Conservation (phyloP, 1,140 invertebrate genomes). For the Drosophila elegans region DNA sequence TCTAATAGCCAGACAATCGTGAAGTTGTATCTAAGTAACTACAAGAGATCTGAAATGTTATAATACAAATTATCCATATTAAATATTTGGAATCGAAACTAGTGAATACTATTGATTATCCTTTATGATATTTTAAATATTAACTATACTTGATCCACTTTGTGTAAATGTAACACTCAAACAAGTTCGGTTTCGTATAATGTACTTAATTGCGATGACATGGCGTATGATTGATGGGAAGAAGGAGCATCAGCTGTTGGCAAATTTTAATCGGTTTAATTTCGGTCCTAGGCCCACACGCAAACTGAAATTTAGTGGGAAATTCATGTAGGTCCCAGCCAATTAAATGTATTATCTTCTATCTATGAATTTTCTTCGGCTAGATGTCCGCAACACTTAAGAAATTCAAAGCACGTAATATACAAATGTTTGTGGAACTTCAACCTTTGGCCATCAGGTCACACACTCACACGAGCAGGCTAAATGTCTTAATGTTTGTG, state of each 20-base stretch:
- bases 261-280: slow-evolving; percentile 38
- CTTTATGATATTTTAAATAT: no score
- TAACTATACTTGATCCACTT: neutral
- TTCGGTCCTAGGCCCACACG: slow-evolving; percentile 3
- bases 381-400: slow-evolving; percentile 20
- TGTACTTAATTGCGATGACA: slow-evolving; percentile 36
- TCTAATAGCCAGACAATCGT: no score
- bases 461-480: slow-evolving; percentile 4
- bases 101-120: no score
- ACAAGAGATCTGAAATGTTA: no score
- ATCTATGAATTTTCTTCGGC: slow-evolving; percentile 31
- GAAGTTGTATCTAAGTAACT: no score
- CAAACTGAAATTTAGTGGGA: neutral
- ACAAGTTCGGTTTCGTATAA: slow-evolving; percentile 7
- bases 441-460: slow-evolving; percentile 35
- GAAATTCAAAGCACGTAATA: slow-evolving; percentile 73
- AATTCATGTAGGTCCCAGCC: slow-evolving; percentile 16
- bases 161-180: slow-evolving; percentile 16
- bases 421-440: slow-evolving; percentile 64
- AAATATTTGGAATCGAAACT: no score
- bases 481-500: slow-evolving; percentile 56
- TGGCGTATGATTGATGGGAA: slow-evolving; percentile 59
- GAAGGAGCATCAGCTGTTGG: slow-evolving; percentile 14
- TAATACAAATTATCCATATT: no score
- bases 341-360: slow-evolving; percentile 50